These are phyloP conservation scores for Rugalucina vietnamica DNA, from an alignment of 2,888 invertebrate species.

Conservation along the genomic window DNA sequence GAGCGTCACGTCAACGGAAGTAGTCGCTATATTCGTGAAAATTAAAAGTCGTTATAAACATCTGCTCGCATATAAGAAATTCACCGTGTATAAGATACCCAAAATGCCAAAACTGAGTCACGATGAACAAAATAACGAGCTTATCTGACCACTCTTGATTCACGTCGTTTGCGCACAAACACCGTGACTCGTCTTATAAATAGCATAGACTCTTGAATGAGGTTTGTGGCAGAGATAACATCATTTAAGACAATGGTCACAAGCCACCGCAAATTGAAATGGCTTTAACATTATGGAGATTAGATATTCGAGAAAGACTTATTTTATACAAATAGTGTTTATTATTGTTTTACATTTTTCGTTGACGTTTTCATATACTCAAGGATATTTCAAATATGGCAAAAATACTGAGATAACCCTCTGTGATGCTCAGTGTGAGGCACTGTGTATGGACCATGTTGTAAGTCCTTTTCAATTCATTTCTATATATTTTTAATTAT, in stretches of 20 bases:
- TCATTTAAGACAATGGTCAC: conserved; percentile 8
- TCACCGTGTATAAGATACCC: too few species aligned
- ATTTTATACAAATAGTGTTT: conserved; percentile 26
- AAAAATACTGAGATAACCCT: conserved; percentile 49
- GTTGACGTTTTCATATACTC: conserved; percentile 10
- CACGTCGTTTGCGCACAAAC: too few species aligned
- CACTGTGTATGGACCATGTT: conserved; percentile 63
- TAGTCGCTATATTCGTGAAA: too few species aligned
- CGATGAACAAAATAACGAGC: too few species aligned
- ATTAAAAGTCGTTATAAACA: too few species aligned
- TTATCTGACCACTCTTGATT: too few species aligned
- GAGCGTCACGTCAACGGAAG: too few species aligned
- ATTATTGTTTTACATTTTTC: conserved; percentile 20
- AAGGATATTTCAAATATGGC: conserved; percentile 35
- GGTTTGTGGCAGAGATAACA: background rate
- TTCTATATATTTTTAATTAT: background rate
- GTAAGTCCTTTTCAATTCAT: conserved; percentile 43
- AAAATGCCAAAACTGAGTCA: too few species aligned
- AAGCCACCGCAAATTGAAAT: conserved; percentile 42
- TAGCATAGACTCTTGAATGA: too few species aligned
- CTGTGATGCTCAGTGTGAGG: conserved; percentile 69
- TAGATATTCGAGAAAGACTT: conserved; percentile 32
- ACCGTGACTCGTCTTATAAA: too few species aligned
- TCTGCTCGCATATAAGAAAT: too few species aligned
- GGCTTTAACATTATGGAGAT: conserved; percentile 53